These are phyloP conservation scores for Brienomyrus brachyistius DNA, from an alignment of 2,113 vertebrate species.

Conservation along the genomic window DNA sequence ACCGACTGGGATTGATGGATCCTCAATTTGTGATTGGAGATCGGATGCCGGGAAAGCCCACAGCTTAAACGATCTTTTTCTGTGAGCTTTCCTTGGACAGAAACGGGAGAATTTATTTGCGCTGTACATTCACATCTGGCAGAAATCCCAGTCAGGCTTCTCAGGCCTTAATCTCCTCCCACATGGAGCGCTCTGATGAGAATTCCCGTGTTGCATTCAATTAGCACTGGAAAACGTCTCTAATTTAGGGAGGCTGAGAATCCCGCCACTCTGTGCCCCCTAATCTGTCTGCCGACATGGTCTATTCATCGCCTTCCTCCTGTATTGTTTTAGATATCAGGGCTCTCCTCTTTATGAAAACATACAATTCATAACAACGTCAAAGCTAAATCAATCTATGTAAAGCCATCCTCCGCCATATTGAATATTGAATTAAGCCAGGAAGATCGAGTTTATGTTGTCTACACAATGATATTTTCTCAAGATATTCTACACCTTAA, in stretches of 20 bases:
- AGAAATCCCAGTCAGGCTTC: background rate
- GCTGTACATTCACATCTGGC: background rate
- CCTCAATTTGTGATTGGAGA: background rate
- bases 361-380: background rate
- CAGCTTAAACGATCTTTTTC: background rate
- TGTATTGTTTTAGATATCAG: background rate
- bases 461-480: background rate
- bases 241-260: conserved; percentile 26
- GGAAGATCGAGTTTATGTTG: too few species aligned
- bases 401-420: background rate
- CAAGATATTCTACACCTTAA: background rate
- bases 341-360: background rate
- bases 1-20: background rate
- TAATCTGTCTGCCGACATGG: background rate
- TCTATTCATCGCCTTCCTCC: background rate
- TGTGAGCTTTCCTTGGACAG: background rate
- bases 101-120: conserved; percentile 2
- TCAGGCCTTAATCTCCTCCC: background rate
- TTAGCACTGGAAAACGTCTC: conserved; percentile 43
- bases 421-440: background rate
- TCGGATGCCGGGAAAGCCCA: background rate
- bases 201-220: conserved; percentile 31
- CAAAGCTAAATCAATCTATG: background rate
- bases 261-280: too few species aligned
- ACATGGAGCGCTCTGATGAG: background rate